Percentiles rank a stretch among this genome's conserved stretches.
These are phyloP conservation scores for Darevskia nairensis DNA, from an alignment of 2,797 vertebrate genomes.

Conservation along the genomic window DNA sequence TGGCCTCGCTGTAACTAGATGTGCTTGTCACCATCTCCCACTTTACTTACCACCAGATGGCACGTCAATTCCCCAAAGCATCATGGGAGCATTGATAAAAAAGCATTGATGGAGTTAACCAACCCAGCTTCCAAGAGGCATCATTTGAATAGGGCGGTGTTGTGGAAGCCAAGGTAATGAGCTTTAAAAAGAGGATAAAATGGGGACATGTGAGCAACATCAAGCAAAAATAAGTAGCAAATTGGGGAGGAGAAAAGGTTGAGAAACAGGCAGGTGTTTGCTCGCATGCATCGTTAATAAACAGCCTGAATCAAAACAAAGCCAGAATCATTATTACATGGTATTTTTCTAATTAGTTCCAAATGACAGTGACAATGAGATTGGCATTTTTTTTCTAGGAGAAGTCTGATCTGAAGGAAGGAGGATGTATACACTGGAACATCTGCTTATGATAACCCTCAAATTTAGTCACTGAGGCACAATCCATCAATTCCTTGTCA, in stretches of 20 bases:
- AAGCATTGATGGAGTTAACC: background rate
- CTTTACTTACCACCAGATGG: no score
- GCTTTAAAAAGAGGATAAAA: background rate
- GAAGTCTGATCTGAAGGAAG: background rate
- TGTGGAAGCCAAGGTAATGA: background rate
- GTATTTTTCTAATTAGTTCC: conserved; percentile 32
- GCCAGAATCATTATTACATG: conserved; percentile 5
- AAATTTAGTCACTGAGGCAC: background rate
- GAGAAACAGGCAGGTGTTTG: conserved; percentile 28
- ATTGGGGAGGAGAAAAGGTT: background rate
- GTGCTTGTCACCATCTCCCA: background rate
- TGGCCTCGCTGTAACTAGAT: background rate
- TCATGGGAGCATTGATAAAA: background rate
- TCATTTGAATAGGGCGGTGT: background rate
- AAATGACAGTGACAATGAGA: conserved; percentile 26
- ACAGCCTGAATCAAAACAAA: conserved; percentile 38
- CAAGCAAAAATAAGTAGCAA: conserved; percentile 5
- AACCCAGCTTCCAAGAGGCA: background rate
- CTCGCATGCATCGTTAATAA: conserved; percentile 18
- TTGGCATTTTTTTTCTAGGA: background rate
- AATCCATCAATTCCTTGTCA: background rate
- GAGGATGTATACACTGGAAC: background rate
- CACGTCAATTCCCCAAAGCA: background rate
- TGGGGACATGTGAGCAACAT: background rate
- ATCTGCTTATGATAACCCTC: conserved; percentile 17